Evolutionary conservation across 2,888 invertebrate species (phyloP), one percentile per base, ranked within the genome.

Genomic region (Cinara cedri): DNA sequence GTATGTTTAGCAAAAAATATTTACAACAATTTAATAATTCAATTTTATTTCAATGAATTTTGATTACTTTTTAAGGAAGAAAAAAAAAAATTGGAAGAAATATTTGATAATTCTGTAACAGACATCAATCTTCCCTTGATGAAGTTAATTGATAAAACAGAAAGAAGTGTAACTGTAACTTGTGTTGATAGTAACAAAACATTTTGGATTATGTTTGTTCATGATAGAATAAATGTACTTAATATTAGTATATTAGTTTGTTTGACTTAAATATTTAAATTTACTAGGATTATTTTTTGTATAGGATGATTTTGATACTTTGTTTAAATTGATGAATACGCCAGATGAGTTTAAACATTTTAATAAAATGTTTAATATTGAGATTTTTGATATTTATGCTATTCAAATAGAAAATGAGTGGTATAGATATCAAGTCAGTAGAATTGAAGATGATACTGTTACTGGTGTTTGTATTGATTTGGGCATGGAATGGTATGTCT

Each of bases 401-500:
- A 60, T 78, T 60, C 2, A 70, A 70, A 34, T 68, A 16, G 49
- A 70, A 24, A 19, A 42, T 9, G 34, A 24, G 9, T 78, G 78
- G 78, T 49, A 78, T 60, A 78, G 78, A n/a, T 78, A 34, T 62
- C 70, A 78, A 78, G 78, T 60, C 3, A 51, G 4, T 11, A 70
- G 42, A 60, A 51, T 70, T 34, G 78, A 78, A 70, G 51, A 76
- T 46, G 60, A 78, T 42, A 49, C 3, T 57, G 26, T 62, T 44
- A 60, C 21, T 60, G 78, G 78, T 1, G n/a, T 70, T 62, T 62
- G 70, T 57, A 78, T 78, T 78, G 78, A 78, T 62, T 70, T 78
- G 49, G 78, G 78, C 11, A 49, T 78, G 1, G 78, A 78, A 21
- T 78, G 16, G 26, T 44, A n/a, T 62, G 21, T 57, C 42, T 0